A percentile compares a stretch with the other conserved stretches of the same genome.
phyloP scores from a whole-genome alignment of 1,140 invertebrate genomes.

The Hycleus cichorii region DNA sequence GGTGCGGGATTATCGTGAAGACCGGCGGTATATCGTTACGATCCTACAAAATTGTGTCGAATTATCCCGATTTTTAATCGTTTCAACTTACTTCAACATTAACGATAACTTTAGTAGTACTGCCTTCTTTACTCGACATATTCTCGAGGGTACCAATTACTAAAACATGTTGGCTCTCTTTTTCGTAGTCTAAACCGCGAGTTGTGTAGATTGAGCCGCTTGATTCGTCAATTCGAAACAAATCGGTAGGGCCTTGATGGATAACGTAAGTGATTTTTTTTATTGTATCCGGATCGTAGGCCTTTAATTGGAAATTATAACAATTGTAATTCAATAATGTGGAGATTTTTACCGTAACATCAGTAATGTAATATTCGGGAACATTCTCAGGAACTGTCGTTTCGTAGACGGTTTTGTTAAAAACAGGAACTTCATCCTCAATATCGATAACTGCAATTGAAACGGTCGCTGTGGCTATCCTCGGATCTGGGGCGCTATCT shows the following conservation, averaged over 20 bases:
- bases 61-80: neutral
- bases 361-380: conserved; percentile 64
- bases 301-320: conserved; percentile 35
- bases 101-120: conserved; percentile 67
- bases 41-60: conserved; percentile 44
- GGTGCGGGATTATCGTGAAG: conserved; percentile 71
- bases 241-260: conserved; percentile 67
- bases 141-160: conserved; percentile 78
- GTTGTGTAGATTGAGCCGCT: conserved; percentile 70
- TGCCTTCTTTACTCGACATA: conserved; percentile 56
- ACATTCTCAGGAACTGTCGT: conserved; percentile 77
- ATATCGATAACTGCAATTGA: conserved; percentile 71
- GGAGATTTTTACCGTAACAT: conserved; percentile 46
- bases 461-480: conserved; percentile 78
- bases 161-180: conserved; percentile 62
- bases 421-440: conserved; percentile 78
- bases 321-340: too few species aligned
- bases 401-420: conserved; percentile 64
- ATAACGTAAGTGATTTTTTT: conserved; percentile 80
- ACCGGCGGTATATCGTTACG: conserved; percentile 79
- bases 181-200: conserved; percentile 71
- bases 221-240: conserved; percentile 74
- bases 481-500: conserved; percentile 77
- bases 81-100: conserved; percentile 58
- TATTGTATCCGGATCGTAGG: conserved; percentile 70